Evolutionary conservation across 2,797 vertebrate genomes (phyloP), one percentile per base, ranked within the genome.

Genomic region (Acomys russatus): DNA sequence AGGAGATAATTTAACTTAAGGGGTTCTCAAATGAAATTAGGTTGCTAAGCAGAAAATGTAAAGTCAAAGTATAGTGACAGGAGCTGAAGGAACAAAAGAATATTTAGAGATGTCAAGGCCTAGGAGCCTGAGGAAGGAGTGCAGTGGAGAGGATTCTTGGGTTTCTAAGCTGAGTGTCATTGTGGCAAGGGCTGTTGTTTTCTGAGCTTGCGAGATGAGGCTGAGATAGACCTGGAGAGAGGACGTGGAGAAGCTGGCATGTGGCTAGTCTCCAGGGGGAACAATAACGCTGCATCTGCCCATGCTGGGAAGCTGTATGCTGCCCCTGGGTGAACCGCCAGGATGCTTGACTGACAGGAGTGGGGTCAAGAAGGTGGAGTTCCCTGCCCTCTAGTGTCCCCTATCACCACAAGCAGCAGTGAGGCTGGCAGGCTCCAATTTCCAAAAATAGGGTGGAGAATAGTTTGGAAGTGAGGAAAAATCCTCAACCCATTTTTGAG

Each of bases 1-100:
- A 91, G n/a, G 71, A 89, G 61, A 85, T 15, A 82, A 88, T 85
- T 73, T 64, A 68, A 88, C 4, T 66, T 8, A 92, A 61, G 94
- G 22, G 82, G 33, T 15, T 71, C 5, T 74, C 91, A 89, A 91
- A 49, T 6, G 78, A 66, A 20, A n/a, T 49, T 56, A 33, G 38
- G 7, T 56, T 33, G 33, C 70, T 87, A 84, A 83, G 23, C 12
- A 88, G 33, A 56, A 38, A 54, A 85, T 54, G 6, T 20, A 33
- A 85, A 90, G 56, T 78, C 49, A n/a, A 54, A 35, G 15, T 28
- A n/a, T 9, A 64, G 1, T 71, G 9, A 66, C 38, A 51, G 71
- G 76, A 70, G 12, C 3, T 28, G 35, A 44, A 66, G 54, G 23
- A 78, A 80, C 6, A 18, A 59, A 35, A 76, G 35, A 20, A 83